Evolutionary conservation across 2,797 vertebrate genomes (phyloP).

Genomic region (Cercopithecus diana): DNA sequence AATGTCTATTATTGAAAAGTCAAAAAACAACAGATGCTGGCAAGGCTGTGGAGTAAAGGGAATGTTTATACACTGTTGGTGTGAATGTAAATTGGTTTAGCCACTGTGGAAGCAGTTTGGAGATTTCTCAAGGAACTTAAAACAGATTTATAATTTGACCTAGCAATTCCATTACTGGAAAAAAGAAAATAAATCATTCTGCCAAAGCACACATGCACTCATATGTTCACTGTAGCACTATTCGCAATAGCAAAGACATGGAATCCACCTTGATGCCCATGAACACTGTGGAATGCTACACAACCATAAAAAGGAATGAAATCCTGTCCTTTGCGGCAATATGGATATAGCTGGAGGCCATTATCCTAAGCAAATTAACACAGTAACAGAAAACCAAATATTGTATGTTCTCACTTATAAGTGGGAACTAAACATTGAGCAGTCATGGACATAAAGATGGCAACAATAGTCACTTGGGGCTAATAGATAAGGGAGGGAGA

Average conservation of each 20-base stretch:
- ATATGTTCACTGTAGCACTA: not conserved
- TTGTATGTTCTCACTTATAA: not conserved
- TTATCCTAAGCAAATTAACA: not conserved
- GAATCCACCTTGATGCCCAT: not conserved
- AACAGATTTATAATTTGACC: not conserved
- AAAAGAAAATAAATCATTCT: not conserved
- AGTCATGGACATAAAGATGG: not conserved
- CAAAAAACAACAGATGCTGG: not conserved
- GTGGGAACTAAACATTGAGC: not conserved
- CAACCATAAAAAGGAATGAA: not conserved
- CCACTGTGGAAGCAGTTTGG: not conserved
- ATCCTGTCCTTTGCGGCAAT: not conserved
- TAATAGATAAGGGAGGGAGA: not conserved
- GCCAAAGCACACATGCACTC: not conserved
- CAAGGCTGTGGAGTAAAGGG: not conserved
- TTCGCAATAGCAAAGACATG: not conserved
- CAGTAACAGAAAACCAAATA: not conserved
- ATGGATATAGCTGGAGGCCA: not conserved
- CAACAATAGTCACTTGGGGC: not conserved
- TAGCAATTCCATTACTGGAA: not conserved
- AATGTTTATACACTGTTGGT: not conserved
- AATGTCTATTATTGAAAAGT: not conserved
- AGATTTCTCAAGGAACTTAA: not conserved
- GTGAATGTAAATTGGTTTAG: not conserved
- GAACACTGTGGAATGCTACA: not conserved